These are phyloP conservation scores for Paramuricea clavata DNA, from an alignment of 92 coral and sea anemone species.

Conservation along the genomic window DNA sequence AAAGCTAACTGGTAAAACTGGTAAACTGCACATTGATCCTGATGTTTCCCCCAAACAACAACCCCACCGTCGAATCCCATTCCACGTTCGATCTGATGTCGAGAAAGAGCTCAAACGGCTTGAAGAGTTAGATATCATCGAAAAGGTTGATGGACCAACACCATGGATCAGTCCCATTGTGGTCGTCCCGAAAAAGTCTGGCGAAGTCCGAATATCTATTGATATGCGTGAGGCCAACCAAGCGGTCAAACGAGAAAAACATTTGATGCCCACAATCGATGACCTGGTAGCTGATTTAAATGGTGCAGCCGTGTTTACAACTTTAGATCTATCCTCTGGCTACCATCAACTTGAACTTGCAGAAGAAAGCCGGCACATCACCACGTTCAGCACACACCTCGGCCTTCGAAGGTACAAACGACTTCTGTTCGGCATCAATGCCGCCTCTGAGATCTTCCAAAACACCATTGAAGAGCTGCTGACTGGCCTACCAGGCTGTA, in stretches of 20 bases:
- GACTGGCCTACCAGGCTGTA: constrained; percentile 79
- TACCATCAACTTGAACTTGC: constrained; percentile 77
- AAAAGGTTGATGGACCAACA: constrained; percentile 71
- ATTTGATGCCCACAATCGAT: constrained; percentile 36
- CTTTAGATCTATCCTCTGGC: constrained; percentile 75
- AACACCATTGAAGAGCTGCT: constrained; percentile 73
- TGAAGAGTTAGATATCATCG: too few relatives aligned
- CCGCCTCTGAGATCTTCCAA: constrained; percentile 82
- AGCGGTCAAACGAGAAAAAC: constrained; percentile 73
- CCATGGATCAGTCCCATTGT: constrained; percentile 80
- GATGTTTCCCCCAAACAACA: too few relatives aligned
- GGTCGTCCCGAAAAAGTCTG: constrained; percentile 70
- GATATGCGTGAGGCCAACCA: constrained; percentile 81
- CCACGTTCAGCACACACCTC: constrained; percentile 75
- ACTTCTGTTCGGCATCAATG: constrained; percentile 77
- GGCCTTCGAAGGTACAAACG: constrained; percentile 71
- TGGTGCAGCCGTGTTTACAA: constrained; percentile 67
- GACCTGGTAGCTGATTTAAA: constrained; percentile 45
- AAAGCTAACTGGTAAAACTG: too few relatives aligned
- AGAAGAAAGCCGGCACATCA: constrained; percentile 72
- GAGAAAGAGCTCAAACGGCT: too few relatives aligned
- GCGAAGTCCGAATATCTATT: constrained; percentile 70
- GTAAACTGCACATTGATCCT: too few relatives aligned
- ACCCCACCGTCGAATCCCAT: too few relatives aligned
- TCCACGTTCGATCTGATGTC: too few relatives aligned